A percentile compares a stretch with the other conserved stretches of the same genome.
These are phyloP conservation scores for Heliothis subflexa DNA, from an alignment of 1,140 invertebrate species.

Conservation along the genomic window DNA sequence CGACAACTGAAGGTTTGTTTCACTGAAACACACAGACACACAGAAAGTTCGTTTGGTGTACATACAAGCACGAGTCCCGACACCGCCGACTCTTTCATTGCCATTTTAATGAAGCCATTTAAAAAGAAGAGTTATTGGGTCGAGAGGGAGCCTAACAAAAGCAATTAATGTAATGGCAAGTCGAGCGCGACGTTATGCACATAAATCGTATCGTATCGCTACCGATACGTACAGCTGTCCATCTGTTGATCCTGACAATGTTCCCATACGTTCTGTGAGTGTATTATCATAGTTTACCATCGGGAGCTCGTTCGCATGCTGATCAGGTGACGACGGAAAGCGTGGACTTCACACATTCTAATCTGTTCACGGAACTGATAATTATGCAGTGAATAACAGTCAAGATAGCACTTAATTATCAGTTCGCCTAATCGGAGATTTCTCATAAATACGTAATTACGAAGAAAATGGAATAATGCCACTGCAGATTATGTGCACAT, in stretches of 20 bases:
- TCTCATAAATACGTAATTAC: too few species aligned
- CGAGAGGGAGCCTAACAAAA: not conserved
- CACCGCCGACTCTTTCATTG: conserved; percentile 55
- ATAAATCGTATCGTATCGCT: not conserved
- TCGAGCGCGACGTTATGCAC: not conserved
- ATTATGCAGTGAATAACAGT: not conserved
- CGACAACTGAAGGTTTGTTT: too few species aligned
- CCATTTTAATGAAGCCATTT: conserved; percentile 63
- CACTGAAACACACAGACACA: too few species aligned
- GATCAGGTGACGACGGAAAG: not conserved
- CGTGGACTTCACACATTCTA: not conserved
- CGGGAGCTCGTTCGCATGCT: not conserved
- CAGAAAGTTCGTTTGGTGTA: too few species aligned
- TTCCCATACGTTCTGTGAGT: not conserved
- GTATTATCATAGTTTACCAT: not conserved
- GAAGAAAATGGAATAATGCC: too few species aligned
- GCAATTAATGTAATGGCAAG: conserved; percentile 8
- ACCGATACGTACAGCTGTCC: not conserved
- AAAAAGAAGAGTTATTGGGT: conserved; percentile 28
- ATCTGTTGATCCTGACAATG: not conserved
- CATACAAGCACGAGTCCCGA: not conserved
- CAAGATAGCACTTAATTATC: not conserved
- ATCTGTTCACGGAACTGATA: not conserved
- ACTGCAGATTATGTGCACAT: too few species aligned
- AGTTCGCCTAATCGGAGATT: too few species aligned